These are phyloP conservation scores for Bufo bufo DNA, from an alignment of 2,113 vertebrate genomes.

Conservation along the genomic window DNA sequence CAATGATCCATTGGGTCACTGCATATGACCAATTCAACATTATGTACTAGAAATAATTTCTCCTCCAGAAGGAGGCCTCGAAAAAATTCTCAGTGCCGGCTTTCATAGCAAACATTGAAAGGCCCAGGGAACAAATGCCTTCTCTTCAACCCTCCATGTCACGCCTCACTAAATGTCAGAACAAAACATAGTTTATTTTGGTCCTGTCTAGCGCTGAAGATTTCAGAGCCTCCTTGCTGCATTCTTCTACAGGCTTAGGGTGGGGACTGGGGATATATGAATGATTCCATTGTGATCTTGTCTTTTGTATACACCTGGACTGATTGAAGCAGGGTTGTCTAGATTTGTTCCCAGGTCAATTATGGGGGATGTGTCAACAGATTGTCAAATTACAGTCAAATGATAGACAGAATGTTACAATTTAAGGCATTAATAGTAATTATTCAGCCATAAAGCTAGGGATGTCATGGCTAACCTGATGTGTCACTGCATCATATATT, in stretches of 20 bases:
- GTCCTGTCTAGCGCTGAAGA: neutral
- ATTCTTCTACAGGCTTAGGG: conserved; percentile 4
- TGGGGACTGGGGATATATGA: neutral
- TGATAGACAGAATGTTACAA: neutral
- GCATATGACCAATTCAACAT: neutral
- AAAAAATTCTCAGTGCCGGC: neutral
- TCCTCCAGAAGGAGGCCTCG: neutral
- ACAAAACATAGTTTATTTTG: neutral
- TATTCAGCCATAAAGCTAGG: neutral
- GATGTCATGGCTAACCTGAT: neutral
- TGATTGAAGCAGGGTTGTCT: neutral
- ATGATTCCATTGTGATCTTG: conserved; percentile 8
- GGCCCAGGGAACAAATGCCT: neutral
- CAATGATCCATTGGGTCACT: too few relatives aligned
- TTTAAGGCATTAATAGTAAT: neutral
- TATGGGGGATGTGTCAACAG: neutral
- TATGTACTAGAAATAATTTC: neutral
- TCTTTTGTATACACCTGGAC: neutral
- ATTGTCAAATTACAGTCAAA: neutral
- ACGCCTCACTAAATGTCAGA: neutral
- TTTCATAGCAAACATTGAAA: neutral
- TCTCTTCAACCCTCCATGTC: neutral
- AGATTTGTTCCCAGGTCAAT: conserved; percentile 1
- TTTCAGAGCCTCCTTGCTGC: neutral
- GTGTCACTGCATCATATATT: neutral